Conservation (phyloP, 92 coral and sea anemone genomes). For the Pocillopora grandis region DNA sequence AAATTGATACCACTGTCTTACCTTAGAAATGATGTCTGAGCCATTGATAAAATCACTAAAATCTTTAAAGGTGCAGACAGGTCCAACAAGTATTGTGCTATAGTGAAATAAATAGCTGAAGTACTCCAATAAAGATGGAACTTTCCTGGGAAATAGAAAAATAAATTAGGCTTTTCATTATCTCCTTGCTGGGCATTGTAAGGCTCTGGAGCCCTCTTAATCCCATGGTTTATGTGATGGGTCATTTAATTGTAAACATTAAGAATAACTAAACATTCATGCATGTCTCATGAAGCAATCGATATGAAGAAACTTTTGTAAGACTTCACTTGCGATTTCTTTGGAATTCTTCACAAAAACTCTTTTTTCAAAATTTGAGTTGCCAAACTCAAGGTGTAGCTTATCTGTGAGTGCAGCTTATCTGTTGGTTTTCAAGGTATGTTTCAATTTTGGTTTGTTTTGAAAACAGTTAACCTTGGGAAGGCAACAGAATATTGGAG, state of each 20-base stretch:
- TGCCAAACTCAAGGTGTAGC: no score
- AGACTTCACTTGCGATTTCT: no score
- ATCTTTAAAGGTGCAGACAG: constrained; percentile 75
- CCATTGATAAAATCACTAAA: constrained; percentile 86
- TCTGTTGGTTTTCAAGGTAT: no score
- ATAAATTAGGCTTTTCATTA: not conserved
- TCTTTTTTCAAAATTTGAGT: no score
- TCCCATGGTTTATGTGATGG: no score
- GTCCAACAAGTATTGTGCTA: constrained; percentile 78
- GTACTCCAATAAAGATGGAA: constrained; percentile 75
- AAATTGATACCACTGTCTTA: not conserved
- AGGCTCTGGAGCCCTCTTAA: no score
- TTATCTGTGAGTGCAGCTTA: no score
- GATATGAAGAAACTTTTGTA: no score
- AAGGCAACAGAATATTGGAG: not conserved
- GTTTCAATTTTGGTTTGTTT: no score
- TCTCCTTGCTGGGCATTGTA: not conserved
- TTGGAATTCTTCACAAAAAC: no score
- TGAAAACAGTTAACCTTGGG: not conserved
- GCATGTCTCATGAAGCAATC: no score
- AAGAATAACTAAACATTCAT: not conserved
- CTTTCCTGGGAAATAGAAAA: constrained; percentile 43
- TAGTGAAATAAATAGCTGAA: constrained; percentile 85
- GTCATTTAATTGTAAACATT: not conserved
- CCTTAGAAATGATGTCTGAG: constrained; percentile 38